Evolutionary conservation across 2,797 vertebrate genomes (phyloP), one percentile per base, ranked within the genome.

Genomic region (Xenops minutus): DNA sequence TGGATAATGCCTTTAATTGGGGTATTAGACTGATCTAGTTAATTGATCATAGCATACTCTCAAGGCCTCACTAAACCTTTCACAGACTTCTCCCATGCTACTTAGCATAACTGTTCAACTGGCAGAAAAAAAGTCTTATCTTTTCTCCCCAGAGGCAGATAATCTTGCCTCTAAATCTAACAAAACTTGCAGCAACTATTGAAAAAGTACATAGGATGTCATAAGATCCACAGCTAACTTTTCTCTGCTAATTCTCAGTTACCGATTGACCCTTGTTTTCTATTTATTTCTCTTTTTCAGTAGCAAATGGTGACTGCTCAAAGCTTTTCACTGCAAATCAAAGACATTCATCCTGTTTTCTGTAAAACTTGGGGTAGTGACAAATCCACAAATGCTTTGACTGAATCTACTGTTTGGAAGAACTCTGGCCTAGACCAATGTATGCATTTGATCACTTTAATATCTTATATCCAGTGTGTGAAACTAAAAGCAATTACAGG

Each of bases 301-400:
- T 76, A 73, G 64, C 67, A 95, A 93, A 92, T 78, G 66, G 56
- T 91, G 87, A 72, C 72, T 91, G 81, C 89, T 89, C 63, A 91
- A 89, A 88, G 76, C 32, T 88, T 93, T 92, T 94, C 82, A 41
- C 59, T 95, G 85, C 76, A 95, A 96, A 93, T 95, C 82, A 92
- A 92, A 76, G 66, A 37, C 85, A 83, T 95, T 93, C 73, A 90
- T 94, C 73, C 80, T 88, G 30, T 62, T 91, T 92, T 86, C 76
- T 86, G 62, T 69, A 77, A 87, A 92, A 94, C 80, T 3, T 55
- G 58, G 23, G 19, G 7, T 29, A 72, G 58, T 69, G 62, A 73
- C 36, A 94, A 86, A 78, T 91, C 44, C 66, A 81, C 37, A 84
- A 93, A 81, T n/a, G 15, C 13, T 83, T 79, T 75, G 32, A 34